These are phyloP conservation scores for Callyntrura sp. DNA, from an alignment of 2,888 invertebrate genomes.

Conservation along the genomic window DNA sequence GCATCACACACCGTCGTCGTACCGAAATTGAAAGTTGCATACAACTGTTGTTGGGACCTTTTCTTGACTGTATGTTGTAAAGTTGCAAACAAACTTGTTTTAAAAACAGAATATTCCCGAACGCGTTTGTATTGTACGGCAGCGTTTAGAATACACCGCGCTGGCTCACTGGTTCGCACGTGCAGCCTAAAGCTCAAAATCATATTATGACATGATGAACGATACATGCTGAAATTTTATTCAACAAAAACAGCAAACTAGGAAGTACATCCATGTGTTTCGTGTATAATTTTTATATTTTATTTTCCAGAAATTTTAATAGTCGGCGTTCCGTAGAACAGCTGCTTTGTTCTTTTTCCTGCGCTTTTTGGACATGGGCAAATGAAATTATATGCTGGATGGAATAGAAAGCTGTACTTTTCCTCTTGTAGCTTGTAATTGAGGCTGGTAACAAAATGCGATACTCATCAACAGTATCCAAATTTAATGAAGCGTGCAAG, in stretches of 20 bases:
- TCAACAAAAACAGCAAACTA: no score
- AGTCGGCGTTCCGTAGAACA: no score
- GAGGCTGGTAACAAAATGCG: not conserved
- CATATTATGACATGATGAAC: no score
- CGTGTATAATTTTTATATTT: no score
- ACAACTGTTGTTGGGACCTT: conserved; percentile 40
- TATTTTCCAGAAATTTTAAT: not conserved
- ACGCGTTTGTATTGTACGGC: no score
- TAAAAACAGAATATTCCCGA: not conserved
- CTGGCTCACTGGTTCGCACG: no score
- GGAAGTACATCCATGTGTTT: no score
- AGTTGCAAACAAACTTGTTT: not conserved
- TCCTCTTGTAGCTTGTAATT: conserved; percentile 47
- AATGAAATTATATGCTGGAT: no score
- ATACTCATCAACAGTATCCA: conserved; percentile 33
- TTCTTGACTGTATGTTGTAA: not conserved
- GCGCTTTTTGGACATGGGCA: no score
- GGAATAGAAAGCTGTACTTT: conserved; percentile 36
- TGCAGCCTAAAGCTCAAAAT: no score
- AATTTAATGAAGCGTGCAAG: conserved; percentile 64
- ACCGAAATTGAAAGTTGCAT: conserved; percentile 2
- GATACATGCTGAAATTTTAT: no score
- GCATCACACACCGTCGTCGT: conserved; percentile 1
- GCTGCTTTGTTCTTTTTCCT: conserved; percentile 21
- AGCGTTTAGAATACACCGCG: no score